phyloP scores from a whole-genome alignment of 1,140 invertebrate species.

The Brachystomella parvula region DNA sequence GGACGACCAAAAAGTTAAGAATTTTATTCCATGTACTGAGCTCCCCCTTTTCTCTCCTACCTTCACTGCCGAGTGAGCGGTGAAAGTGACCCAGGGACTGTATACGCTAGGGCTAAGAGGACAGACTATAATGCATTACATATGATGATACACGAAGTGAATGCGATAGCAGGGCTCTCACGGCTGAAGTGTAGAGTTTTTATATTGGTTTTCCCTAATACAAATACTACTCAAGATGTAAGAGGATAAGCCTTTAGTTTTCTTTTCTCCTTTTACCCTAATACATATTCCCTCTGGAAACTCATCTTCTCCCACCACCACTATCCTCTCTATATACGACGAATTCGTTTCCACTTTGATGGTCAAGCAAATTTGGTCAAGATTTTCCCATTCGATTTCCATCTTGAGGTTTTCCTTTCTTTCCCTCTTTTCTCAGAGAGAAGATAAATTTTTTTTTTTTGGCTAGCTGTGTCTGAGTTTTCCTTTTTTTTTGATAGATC shows the following conservation, averaged over 20 bases:
- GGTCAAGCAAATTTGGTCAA: slow-evolving; percentile 38
- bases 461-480: not conserved
- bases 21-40: not conserved
- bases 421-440: not conserved
- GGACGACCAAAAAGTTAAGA: not conserved
- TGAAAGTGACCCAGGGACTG: not conserved
- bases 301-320: not conserved
- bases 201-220: slow-evolving; percentile 11
- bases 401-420: slow-evolving; percentile 18
- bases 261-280: not conserved
- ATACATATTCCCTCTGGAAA: slow-evolving; percentile 31
- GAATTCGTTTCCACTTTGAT: slow-evolving; percentile 36
- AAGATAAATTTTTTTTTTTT: slow-evolving; percentile 15
- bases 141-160: not conserved
- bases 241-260: slow-evolving; percentile 16
- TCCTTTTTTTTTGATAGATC: slow-evolving; percentile 11
- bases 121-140: slow-evolving; percentile 3
- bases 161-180: not conserved
- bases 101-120: not conserved
- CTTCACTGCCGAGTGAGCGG: not conserved
- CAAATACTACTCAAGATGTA: not conserved
- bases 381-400: slow-evolving; percentile 38
- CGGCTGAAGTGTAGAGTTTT: not conserved
- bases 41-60: slow-evolving; percentile 3
- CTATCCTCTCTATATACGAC: too few species aligned